A percentile compares a stretch with the other conserved stretches of the same genome.
These are phyloP conservation scores for Alloplasta piceator DNA, from an alignment of 2,888 invertebrate genomes.

Conservation along the genomic window DNA sequence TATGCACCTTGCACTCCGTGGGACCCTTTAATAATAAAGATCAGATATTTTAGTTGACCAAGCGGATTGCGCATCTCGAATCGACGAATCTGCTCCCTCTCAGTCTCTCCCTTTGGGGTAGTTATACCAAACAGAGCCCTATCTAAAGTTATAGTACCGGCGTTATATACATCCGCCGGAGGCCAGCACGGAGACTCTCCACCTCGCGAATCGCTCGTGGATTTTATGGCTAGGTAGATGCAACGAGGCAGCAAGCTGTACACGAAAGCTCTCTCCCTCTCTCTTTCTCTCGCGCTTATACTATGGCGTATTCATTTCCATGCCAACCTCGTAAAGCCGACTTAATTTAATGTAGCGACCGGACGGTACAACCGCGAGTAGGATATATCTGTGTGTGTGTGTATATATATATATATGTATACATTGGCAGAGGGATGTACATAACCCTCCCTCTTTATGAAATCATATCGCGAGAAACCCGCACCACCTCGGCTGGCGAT, in stretches of 20 bases:
- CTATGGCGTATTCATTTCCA: slow-evolving; percentile 78
- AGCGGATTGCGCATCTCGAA: slow-evolving; percentile 34
- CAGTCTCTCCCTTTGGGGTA: neutral
- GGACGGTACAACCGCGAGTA: slow-evolving; percentile 28
- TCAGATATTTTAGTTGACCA: neutral
- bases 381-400: too few species aligned
- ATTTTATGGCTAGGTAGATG: slow-evolving; percentile 53
- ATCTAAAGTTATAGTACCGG: slow-evolving; percentile 45
- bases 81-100: slow-evolving; percentile 30
- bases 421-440: slow-evolving; percentile 25
- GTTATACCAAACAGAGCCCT: slow-evolving; percentile 13
- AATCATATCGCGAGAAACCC: slow-evolving; percentile 44
- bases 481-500: slow-evolving; percentile 39
- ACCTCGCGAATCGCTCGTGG: slow-evolving; percentile 28
- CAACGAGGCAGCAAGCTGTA: slow-evolving; percentile 58
- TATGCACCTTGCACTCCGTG: too few species aligned
- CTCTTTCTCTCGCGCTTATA: slow-evolving; percentile 44
- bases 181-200: neutral
- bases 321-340: slow-evolving; percentile 78
- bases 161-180: slow-evolving; percentile 24
- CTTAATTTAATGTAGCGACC: slow-evolving; percentile 78
- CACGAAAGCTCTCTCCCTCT: slow-evolving; percentile 40
- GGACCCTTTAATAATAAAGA: too few species aligned
- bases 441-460: slow-evolving; percentile 33
- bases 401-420: neutral